A percentile compares a stretch with the other conserved stretches of the same genome.
Evolutionary conservation across 2,888 invertebrate species (phyloP).

Genomic region (Biston betularia): DNA sequence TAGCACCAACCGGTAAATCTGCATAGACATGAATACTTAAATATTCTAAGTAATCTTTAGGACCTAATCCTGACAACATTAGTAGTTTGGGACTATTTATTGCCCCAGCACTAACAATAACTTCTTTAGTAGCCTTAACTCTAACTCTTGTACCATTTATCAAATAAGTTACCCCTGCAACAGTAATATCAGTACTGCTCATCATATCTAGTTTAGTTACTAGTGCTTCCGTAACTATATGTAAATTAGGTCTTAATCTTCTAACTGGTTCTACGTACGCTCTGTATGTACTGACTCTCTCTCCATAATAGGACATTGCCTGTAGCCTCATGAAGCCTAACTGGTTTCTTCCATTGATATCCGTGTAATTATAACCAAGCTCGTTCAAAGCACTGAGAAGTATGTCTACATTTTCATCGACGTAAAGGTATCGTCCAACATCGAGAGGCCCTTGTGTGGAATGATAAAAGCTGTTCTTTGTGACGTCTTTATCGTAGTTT

Average conservation of each 20-base stretch:
- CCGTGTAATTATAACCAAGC: conserved; percentile 78
- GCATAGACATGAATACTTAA: conserved; percentile 66
- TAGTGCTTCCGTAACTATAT: conserved; percentile 72
- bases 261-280: conserved; percentile 78
- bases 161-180: conserved; percentile 70
- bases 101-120: conserved; percentile 77
- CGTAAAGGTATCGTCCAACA: conserved; percentile 75
- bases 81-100: conserved; percentile 77
- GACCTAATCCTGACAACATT: conserved; percentile 81
- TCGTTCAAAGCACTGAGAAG: conserved; percentile 77
- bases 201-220: conserved; percentile 73
- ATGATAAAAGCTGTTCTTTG: conserved; percentile 75
- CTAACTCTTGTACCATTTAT: conserved; percentile 74
- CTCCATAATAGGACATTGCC: conserved; percentile 77
- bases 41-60: conserved; percentile 78
- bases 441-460: conserved; percentile 79
- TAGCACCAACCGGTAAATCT: conserved; percentile 77
- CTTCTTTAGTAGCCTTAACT: conserved; percentile 68
- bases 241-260: conserved; percentile 70
- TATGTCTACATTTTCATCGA: conserved; percentile 78
- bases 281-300: conserved; percentile 78
- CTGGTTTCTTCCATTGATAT: conserved; percentile 77
- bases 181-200: conserved; percentile 58
- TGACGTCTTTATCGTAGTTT: conserved; percentile 79
- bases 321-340: conserved; percentile 80